phyloP scores from a whole-genome alignment of 1,140 invertebrate genomes.

The Zeugodacus cucurbitae region DNA sequence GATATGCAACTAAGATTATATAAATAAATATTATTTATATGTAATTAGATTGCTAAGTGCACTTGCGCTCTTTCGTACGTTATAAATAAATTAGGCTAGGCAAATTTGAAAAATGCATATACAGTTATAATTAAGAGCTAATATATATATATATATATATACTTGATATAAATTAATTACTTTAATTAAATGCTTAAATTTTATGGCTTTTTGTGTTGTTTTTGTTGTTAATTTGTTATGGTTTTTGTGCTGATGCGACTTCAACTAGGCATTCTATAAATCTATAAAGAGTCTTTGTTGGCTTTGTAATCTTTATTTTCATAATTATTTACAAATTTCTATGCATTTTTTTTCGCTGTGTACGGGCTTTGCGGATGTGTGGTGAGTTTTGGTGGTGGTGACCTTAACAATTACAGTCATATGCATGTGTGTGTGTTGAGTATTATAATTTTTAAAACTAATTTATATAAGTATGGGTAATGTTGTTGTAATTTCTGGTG shows the following conservation, averaged over 20 bases:
- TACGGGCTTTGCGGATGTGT: not conserved
- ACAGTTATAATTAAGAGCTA: not conserved
- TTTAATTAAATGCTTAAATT: slow-evolving; percentile 48
- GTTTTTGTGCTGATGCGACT: slow-evolving; percentile 6
- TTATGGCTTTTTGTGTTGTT: slow-evolving; percentile 57
- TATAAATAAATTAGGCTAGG: slow-evolving; percentile 9
- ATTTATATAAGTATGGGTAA: not conserved
- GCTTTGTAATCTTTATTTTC: slow-evolving; percentile 55
- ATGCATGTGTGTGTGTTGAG: not conserved
- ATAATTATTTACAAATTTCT: slow-evolving; percentile 38
- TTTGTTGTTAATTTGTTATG: slow-evolving; percentile 18
- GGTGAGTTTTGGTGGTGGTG: not conserved
- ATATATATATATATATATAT: not conserved
- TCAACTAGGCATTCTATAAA: not conserved
- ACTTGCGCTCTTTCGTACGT: not conserved
- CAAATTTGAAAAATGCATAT: not conserved
- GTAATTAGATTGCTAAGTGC: not conserved
- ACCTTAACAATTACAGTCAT: no score
- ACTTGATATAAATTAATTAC: not conserved
- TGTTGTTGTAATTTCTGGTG: not conserved
- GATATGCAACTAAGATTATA: not conserved
- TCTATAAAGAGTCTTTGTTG: slow-evolving; percentile 64
- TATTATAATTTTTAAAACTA: not conserved
- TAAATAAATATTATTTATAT: slow-evolving; percentile 16
- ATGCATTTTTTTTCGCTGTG: not conserved